Evolutionary conservation across 1,140 invertebrate genomes (phyloP), one percentile per base, ranked within the genome.

Genomic region (Caenorhabditis latens): DNA sequence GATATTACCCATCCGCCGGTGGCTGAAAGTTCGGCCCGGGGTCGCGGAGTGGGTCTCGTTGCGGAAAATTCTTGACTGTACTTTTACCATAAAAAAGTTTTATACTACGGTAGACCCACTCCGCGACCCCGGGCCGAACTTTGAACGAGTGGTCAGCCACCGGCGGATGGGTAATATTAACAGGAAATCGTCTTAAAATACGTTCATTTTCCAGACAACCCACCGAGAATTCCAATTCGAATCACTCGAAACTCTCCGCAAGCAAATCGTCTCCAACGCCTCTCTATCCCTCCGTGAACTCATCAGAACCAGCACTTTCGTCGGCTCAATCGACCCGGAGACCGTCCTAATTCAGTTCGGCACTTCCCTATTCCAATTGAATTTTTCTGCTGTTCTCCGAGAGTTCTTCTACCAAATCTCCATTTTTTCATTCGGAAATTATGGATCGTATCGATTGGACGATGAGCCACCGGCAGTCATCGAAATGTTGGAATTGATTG

Each of bases 321-420:
- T 79, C 19, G 71, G 71, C n/a, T 50, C 71, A 21, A 79, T 79
- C 14, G 46, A 79, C 46, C n/a, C n/a, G 8, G n/a, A 79, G 53
- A n/a, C 16, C 2, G 71, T 79, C 40, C 46, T 79, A 0, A 50
- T 79, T 24, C 71, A 79, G 13, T 79, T 50, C 21, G 71, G 71
- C n/a, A 79, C 71, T 11, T 79, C 71, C 2, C 71, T 79, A 8
- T 79, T 53, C n/a, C 7, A 13, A 24, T 0, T 79, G 13, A 42
- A 79, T 4, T 79, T 79, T n/a, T 24, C 43, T 6, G 46, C 46
- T 0, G 21, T 79, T 13, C 71, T 79, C 21, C 71, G 71, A 2
- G 71, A 79, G 24, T 79, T 79, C 11, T 79, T 79, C 71, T 79
- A 79, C 14, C 71, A 79, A 50, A 79, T 79, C 53, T 48, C 71